Percentiles rank a stretch among this genome's conserved stretches.
Conservation (phyloP, 2,113 vertebrate genomes). For the Gallinago undulata region DNA sequence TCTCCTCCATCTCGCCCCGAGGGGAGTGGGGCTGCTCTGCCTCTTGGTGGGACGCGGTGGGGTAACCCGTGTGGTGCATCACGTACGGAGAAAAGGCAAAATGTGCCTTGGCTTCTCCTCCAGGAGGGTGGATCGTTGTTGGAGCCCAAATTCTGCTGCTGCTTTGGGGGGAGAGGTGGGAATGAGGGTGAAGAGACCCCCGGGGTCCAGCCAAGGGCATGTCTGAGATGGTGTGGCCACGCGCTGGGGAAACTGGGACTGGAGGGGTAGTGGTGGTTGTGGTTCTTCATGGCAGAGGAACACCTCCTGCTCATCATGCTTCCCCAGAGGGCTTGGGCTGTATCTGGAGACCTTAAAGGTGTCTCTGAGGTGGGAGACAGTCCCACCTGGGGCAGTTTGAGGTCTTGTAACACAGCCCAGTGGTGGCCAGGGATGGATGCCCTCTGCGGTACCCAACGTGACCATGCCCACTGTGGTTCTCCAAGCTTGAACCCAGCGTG, state of each 20-base stretch:
- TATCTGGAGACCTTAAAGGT: not conserved
- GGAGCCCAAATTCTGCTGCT: not conserved
- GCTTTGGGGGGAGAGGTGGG: not conserved
- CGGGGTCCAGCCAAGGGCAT: not conserved
- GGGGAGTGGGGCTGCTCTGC: not conserved
- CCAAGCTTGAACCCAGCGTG: accelerated
- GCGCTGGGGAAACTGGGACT: not conserved
- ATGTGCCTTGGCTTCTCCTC: not conserved
- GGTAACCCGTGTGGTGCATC: accelerated
- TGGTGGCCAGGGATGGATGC: accelerated
- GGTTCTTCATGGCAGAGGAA: not conserved
- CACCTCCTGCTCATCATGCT: not conserved
- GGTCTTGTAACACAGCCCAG: not conserved
- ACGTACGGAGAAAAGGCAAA: not conserved
- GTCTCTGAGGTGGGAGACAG: not conserved
- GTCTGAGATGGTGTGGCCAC: not conserved
- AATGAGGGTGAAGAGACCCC: not conserved
- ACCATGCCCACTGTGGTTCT: not conserved
- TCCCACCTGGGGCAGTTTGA: not conserved
- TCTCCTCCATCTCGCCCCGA: accelerated
- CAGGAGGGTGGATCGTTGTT: not conserved
- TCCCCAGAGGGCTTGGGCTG: accelerated
- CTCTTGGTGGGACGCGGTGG: accelerated
- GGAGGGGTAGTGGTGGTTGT: accelerated
- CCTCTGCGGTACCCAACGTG: accelerated